These are phyloP conservation scores for Verasper variegatus DNA, from an alignment of 2,113 vertebrate genomes.

Conservation along the genomic window DNA sequence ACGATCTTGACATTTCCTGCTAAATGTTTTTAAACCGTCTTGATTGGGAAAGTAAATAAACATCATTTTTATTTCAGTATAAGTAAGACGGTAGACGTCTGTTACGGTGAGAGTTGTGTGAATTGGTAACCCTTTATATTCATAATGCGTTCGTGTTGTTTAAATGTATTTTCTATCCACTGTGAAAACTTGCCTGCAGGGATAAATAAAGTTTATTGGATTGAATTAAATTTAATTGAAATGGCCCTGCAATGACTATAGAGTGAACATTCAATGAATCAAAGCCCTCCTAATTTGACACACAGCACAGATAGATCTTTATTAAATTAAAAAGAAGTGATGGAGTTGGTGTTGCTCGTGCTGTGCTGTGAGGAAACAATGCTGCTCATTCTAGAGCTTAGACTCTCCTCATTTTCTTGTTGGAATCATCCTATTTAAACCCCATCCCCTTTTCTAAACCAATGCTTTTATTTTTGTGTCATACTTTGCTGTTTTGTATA, in stretches of 20 bases:
- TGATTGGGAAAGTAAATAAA: background rate
- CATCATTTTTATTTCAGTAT: background rate
- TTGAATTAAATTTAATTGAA: conserved; percentile 70
- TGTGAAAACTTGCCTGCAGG: conserved; percentile 61
- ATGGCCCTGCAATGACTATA: conserved; percentile 53
- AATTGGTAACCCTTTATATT: conserved; percentile 38
- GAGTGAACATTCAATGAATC: conserved; percentile 58
- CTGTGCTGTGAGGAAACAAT: conserved; percentile 24
- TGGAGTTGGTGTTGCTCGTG: conserved; percentile 16
- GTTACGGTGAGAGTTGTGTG: conserved; percentile 2
- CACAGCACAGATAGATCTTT: conserved; percentile 54
- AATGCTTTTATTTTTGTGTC: background rate
- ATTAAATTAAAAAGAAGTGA: conserved; percentile 53
- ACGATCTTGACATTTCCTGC: background rate
- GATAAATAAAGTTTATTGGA: conserved; percentile 73
- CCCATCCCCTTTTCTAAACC: background rate
- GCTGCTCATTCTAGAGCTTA: conserved; percentile 23
- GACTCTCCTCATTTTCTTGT: background rate
- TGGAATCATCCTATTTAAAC: too few species aligned
- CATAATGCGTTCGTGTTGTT: conserved; percentile 33
- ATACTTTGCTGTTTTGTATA: background rate
- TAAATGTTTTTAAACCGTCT: background rate
- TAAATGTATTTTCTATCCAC: conserved; percentile 64
- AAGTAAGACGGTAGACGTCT: background rate
- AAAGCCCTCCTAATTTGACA: conserved; percentile 56